Conservation (phyloP, 1,140 invertebrate species). For the Solenopsis invicta region DNA sequence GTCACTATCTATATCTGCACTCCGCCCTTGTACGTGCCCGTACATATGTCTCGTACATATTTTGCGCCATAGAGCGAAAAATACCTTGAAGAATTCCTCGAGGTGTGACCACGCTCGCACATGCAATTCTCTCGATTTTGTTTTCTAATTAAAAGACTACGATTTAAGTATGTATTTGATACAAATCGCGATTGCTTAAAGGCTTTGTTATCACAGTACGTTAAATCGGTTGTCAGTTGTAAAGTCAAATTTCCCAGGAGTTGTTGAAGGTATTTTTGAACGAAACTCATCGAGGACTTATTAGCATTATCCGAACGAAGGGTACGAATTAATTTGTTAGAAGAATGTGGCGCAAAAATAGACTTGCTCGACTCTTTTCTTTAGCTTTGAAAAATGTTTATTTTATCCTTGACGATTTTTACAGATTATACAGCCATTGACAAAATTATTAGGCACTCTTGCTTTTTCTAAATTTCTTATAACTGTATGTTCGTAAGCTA, state of each 20-base stretch:
- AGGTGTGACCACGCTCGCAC: not conserved
- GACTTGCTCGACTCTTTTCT: not conserved
- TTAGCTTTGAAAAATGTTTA: not conserved
- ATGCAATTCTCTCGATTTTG: not conserved
- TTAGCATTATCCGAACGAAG: not conserved
- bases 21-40: constrained; percentile 80
- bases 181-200: no score
- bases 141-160: not conserved
- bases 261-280: no score
- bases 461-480: no score
- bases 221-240: no score
- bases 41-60: not conserved
- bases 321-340: not conserved
- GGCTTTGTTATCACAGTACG: no score
- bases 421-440: no score
- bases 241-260: no score
- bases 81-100: not conserved
- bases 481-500: no score
- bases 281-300: not conserved
- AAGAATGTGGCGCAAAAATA: not conserved
- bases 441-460: no score
- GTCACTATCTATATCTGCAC: constrained; percentile 83
- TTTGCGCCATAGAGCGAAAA: not conserved
- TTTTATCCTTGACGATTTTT: not conserved
- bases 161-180: no score